phyloP scores from a whole-genome alignment of 2,113 vertebrate species.

The Clarias batrachus region DNA sequence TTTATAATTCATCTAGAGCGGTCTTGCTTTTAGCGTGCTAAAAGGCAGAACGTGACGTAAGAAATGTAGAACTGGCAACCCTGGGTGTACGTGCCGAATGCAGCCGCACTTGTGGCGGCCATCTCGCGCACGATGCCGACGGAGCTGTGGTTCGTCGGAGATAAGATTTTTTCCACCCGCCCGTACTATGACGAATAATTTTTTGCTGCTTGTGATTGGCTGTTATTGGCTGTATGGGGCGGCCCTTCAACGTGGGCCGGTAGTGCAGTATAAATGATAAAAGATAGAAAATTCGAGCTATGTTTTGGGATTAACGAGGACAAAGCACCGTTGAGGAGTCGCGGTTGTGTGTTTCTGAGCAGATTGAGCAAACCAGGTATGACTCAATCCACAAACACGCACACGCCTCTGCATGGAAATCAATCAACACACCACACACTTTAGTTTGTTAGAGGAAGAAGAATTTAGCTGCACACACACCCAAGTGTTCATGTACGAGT shows the following conservation, averaged over 20 bases:
- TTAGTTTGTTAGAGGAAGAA: background rate
- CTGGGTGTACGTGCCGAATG: slow-evolving; percentile 3
- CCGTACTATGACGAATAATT: accelerated
- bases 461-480: background rate
- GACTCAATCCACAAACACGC: background rate
- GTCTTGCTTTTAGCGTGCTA: background rate
- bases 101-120: background rate
- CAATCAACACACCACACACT: background rate
- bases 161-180: background rate
- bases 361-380: background rate
- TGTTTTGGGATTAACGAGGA: background rate
- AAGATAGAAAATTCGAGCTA: background rate
- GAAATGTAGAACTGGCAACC: background rate
- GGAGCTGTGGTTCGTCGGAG: background rate
- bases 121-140: background rate
- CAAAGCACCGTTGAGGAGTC: background rate
- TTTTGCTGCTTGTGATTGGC: background rate
- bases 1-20: background rate
- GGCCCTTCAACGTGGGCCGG: background rate
- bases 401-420: background rate
- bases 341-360: background rate
- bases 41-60: no score
- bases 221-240: background rate
- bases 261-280: background rate
- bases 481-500: background rate